Base-by-base conservation (phyloP, 2,888 invertebrate species). In the Lithophane ornitopus region DNA sequence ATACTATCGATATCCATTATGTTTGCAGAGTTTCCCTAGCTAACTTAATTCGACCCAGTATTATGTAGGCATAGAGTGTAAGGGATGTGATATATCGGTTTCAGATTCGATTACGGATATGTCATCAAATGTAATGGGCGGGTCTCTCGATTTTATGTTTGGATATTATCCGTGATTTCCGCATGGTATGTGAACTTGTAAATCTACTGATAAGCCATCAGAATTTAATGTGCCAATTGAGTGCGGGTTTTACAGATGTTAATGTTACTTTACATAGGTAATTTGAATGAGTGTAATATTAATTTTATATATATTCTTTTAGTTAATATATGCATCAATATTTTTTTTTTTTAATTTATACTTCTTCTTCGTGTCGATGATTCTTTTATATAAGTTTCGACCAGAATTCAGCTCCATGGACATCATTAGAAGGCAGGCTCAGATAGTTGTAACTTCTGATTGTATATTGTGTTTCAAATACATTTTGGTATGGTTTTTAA, bases 31-130 rank as follows among this genome's bases (percentile, higher is more conserved):
- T 49, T 49, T 22, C 3, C 0, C 49, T 49, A 49, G 19, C 49
- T 49, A 49, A 49, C 22, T 22, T 49, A 1, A 8, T 22, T 49
- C 22, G 22, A 49, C 22, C 49, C 22, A 22, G 0, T 49, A 22
- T 49, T n/a, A 69, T 22, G 39, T 65, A 34, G n/a, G 6, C 26
- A 62, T 34, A 34, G 49, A 41, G 12, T 56, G 68, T 69, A 70
- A 78, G 46, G 68, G 76, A 61, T 77, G 61, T 75, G 71, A 87
- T 74, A 80, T 76, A 82, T 80, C 59, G 77, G 44, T 73, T 66
- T 74, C 77, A 76, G 88, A 85, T 82, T 86, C 76, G 74, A 82
- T 87, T 85, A 82, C 74, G 82, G 85, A 85, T 79, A 85, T 73
- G 85, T 85, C 85, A 79, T 85, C 74, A 66, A 79, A 82, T 66